phyloP scores from a whole-genome alignment of 2,113 vertebrate species.

The Columba janthina region DNA sequence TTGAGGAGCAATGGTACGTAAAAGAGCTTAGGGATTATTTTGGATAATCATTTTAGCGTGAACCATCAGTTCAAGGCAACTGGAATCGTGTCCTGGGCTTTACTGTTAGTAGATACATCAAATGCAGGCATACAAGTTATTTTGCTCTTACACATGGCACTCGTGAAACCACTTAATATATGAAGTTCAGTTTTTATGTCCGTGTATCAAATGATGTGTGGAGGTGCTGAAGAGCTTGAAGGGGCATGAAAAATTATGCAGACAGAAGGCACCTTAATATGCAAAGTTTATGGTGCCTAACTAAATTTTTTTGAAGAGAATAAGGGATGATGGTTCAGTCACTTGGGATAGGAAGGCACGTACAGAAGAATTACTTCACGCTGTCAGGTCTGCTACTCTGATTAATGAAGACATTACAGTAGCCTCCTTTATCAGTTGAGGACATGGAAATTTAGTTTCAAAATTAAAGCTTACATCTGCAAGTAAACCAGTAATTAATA shows the following conservation, averaged over 20 bases:
- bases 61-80: background rate
- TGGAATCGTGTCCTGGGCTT: background rate
- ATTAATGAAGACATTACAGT: background rate
- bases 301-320: background rate
- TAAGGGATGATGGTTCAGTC: background rate
- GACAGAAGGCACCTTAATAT: background rate
- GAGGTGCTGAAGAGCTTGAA: background rate
- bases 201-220: background rate
- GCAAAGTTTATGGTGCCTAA: background rate
- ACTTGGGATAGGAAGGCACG: background rate
- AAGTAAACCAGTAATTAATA: background rate
- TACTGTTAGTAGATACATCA: background rate
- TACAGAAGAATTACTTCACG: background rate
- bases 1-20: background rate
- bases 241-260: background rate
- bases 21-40: background rate
- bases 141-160: background rate
- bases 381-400: background rate
- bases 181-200: background rate
- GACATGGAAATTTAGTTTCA: background rate
- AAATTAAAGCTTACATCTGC: background rate
- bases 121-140: background rate
- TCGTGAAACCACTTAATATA: background rate
- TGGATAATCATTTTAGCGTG: background rate
- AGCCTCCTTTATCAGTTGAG: background rate